phyloP scores from a whole-genome alignment of 2,113 vertebrate species.

The Gracilinanus agilis region DNA sequence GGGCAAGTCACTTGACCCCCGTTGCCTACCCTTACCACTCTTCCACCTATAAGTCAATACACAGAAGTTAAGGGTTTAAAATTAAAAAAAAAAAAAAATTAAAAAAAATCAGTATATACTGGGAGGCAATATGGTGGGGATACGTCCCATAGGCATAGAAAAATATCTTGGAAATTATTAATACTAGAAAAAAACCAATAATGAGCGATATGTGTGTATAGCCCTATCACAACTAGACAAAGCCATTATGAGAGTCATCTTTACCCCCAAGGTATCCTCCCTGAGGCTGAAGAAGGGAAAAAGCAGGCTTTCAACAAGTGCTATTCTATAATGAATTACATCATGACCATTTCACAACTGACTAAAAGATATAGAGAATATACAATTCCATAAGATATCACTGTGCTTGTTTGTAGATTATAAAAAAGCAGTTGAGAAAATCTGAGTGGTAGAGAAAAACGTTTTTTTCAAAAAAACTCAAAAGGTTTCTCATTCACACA shows the following conservation, averaged over 20 bases:
- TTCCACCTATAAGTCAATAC: too few species aligned
- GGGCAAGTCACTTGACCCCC: too few species aligned
- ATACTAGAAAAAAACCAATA: neutral
- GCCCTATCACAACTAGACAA: neutral
- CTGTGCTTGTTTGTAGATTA: neutral
- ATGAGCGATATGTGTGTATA: neutral
- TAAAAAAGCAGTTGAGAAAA: neutral
- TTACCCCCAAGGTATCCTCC: neutral
- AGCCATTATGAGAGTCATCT: neutral
- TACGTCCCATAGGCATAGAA: neutral
- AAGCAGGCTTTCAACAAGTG: neutral
- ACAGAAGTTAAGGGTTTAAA: too few species aligned
- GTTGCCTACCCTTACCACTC: too few species aligned
- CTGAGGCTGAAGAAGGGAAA: neutral
- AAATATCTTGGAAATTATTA: neutral
- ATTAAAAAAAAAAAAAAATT: too few species aligned
- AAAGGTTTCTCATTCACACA: neutral
- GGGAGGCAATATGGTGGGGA: too few species aligned
- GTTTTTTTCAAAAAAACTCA: neutral
- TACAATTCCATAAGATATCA: neutral
- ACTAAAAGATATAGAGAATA: neutral
- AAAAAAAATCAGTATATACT: too few species aligned
- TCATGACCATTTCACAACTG: neutral
- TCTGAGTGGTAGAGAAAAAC: neutral
- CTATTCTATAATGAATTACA: neutral